phyloP scores from a whole-genome alignment of 1,140 invertebrate genomes.

The Pseudomyrmex pallidus region DNA sequence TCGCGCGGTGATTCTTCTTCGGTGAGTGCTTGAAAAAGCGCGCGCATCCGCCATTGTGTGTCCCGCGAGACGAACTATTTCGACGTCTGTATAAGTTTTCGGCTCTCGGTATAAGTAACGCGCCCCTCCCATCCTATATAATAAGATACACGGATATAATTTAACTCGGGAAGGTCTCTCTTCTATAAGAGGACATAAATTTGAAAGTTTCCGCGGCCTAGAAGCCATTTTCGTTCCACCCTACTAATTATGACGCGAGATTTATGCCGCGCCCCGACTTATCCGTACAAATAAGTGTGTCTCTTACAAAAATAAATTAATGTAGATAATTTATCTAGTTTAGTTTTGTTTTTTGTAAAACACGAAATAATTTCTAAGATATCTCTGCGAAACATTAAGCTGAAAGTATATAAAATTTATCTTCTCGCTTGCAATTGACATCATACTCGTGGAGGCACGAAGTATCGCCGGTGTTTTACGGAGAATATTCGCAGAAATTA shows the following conservation, averaged over 20 bases:
- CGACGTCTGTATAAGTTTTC: constrained; percentile 45
- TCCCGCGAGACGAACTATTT: constrained; percentile 41
- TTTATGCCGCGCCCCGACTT: constrained; percentile 55
- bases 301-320: constrained; percentile 40
- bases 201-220: constrained; percentile 49
- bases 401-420: constrained; percentile 23
- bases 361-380: constrained; percentile 5
- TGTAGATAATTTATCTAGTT: constrained; percentile 36
- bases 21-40: constrained; percentile 42
- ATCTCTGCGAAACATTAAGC: neutral
- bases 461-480: neutral
- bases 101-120: neutral
- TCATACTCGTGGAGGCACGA: too few species aligned
- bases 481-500: too few species aligned
- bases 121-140: constrained; percentile 15
- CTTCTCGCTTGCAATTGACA: neutral
- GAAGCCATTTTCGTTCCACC: constrained; percentile 61
- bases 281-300: constrained; percentile 57
- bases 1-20: constrained; percentile 47
- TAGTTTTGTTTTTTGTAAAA: constrained; percentile 13
- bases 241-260: constrained; percentile 61
- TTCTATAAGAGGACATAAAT: constrained; percentile 64
- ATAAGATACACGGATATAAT: constrained; percentile 62
- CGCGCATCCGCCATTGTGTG: neutral
- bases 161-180: constrained; percentile 43